Evolutionary conservation across 2,888 invertebrate genomes (phyloP).

Genomic region (Deroplatys truncata): DNA sequence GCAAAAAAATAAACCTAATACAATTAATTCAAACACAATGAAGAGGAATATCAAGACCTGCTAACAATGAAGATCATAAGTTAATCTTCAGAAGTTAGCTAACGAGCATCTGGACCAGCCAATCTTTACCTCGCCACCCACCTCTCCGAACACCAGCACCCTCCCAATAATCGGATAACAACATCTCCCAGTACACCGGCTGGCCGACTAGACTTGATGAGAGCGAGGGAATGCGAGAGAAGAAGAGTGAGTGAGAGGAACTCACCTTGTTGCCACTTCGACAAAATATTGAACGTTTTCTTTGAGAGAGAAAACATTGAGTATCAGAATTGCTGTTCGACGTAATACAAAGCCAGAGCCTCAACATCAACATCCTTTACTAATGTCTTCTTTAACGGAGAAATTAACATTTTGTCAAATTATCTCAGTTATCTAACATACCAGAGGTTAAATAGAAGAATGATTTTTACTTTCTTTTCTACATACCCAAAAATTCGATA

Average conservation of each 20-base stretch:
- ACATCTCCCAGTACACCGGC: constrained; percentile 7
- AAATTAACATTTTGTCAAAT: too few relatives aligned
- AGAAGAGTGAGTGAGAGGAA: neutral
- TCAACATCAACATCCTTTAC: too few relatives aligned
- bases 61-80: neutral
- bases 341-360: too few relatives aligned
- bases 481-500: too few relatives aligned
- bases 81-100: neutral
- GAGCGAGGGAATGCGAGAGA: neutral
- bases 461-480: too few relatives aligned
- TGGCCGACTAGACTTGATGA: neutral
- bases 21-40: neutral
- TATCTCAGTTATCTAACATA: too few relatives aligned
- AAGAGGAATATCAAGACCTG: neutral
- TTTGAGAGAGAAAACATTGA: neutral
- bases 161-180: constrained; percentile 20
- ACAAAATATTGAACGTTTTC: constrained; percentile 6
- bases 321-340: too few relatives aligned
- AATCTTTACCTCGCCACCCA: neutral
- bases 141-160: neutral
- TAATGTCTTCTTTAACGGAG: too few relatives aligned
- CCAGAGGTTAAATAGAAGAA: too few relatives aligned
- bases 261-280: constrained; percentile 10
- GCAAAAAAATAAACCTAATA: neutral
- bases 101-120: neutral